Conservation (phyloP, 1,140 invertebrate species). For the Papilio dardanus region DNA sequence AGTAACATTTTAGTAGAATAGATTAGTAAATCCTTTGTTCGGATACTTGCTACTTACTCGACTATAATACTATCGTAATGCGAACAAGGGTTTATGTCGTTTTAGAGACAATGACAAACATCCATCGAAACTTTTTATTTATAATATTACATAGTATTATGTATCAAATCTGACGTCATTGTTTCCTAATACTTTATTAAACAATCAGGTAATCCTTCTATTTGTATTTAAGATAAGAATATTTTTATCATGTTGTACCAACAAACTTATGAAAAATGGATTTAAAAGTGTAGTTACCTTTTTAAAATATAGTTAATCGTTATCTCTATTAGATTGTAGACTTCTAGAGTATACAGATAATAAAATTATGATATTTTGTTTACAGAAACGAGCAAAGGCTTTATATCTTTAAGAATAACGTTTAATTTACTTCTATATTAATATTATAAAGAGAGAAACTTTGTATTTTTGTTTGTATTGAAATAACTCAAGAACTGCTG, state of each 20-base stretch:
- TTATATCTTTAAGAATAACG: no score
- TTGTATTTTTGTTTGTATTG: neutral
- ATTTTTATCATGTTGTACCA: neutral
- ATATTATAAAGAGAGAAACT: no score
- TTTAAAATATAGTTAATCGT: neutral
- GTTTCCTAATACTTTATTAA: constrained; percentile 6
- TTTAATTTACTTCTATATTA: no score
- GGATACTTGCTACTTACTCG: no score
- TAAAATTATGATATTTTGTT: neutral
- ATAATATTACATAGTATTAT: no score
- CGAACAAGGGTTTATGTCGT: no score
- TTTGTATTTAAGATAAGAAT: neutral
- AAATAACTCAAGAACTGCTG: no score
- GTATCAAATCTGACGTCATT: constrained; percentile 11
- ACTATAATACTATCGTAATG: no score
- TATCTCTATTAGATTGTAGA: no score
- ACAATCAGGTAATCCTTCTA: neutral
- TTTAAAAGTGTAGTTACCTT: neutral
- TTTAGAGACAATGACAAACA: no score
- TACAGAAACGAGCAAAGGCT: neutral
- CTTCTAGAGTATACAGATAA: neutral
- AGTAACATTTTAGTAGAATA: no score
- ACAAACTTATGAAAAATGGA: neutral
- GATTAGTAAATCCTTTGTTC: no score
- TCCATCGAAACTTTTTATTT: neutral